Base-by-base conservation (phyloP, 2,113 vertebrate species). In the Ctenomys sociabilis region DNA sequence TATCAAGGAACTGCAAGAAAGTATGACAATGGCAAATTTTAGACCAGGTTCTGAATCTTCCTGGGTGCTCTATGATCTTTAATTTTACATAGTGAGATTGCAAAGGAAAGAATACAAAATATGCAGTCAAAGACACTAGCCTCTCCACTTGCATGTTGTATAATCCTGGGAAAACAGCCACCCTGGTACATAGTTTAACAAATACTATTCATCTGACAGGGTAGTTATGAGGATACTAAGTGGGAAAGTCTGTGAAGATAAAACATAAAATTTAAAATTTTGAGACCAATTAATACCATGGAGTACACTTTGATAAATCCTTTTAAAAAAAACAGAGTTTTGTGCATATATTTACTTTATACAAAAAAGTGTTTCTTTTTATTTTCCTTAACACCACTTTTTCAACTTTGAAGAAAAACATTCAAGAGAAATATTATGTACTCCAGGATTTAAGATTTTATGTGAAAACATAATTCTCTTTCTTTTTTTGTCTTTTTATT, bases 331-430 rank as follows among this genome's bases (percentile, higher is more conserved):
- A 73, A 81, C 88, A 93, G 14, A 66, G 43, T 3, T 0, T 83
- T 88, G n/a, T 22, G 61, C 32, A 63, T 24, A 32, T 49, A 17
- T 26, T 24, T 91, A 59, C 8, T 52, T 95, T 93, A 40, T 87
- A 45, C 59, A 91, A 57, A 37, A 63, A 85, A 75, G 37, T 7
- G 6, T 83, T 90, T 85, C 70, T 93, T 84, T 81, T 90, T 66
- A 54, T 91, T 96, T 57, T 85, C 43, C 28, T 28, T 78, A 49
- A 72, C 91, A 95, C 49, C 11, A 81, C 37, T 82, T 75, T 64
- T 78, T 17, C 88, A 96, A 45, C 22, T 85, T 59, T 7, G 54
- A 52, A 95, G 64, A 54, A 61, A n/a, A 90, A 40, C 63, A 43
- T 14, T 35, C 14, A 54, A 11, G 57, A 49, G 35, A 83, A 70